Conservation (phyloP, 2,113 vertebrate genomes). For the Scalopus aquaticus region DNA sequence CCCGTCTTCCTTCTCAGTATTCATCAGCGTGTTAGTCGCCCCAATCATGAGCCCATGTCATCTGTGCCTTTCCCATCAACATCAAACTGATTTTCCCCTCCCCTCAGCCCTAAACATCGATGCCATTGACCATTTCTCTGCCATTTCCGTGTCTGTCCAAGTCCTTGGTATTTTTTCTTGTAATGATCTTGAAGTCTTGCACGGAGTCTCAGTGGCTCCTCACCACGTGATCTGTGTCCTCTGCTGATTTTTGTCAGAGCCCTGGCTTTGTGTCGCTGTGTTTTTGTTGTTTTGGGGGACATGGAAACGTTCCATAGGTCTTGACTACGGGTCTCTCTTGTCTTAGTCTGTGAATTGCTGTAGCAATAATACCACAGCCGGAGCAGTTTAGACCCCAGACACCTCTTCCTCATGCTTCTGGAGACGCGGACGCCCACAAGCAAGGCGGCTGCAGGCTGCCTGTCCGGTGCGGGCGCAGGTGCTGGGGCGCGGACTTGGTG, state of each 20-base stretch:
- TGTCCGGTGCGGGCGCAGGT: not conserved
- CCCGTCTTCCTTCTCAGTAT: not conserved
- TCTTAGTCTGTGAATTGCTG: not conserved
- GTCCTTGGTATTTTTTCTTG: constrained; percentile 34
- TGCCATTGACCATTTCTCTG: constrained; percentile 34
- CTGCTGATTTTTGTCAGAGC: constrained; percentile 15
- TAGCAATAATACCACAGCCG: too few species aligned
- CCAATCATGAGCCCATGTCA: constrained; percentile 56
- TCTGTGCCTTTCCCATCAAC: constrained; percentile 43
- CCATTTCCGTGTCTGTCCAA: constrained; percentile 19
- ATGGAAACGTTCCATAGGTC: not conserved
- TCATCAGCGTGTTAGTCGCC: constrained; percentile 4
- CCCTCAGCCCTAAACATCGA: not conserved
- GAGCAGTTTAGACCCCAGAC: not conserved
- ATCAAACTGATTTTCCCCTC: not conserved
- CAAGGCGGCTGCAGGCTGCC: not conserved
- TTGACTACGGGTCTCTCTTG: not conserved
- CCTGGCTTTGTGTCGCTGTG: not conserved
- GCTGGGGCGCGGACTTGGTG: not conserved
- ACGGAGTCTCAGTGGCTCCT: not conserved
- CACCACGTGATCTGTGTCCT: not conserved
- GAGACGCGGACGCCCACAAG: not conserved
- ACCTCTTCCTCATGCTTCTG: not conserved
- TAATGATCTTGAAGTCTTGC: not conserved
- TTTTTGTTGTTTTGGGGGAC: not conserved